Base-by-base conservation (phyloP, 2,113 vertebrate genomes). In the Falco punctatus region DNA sequence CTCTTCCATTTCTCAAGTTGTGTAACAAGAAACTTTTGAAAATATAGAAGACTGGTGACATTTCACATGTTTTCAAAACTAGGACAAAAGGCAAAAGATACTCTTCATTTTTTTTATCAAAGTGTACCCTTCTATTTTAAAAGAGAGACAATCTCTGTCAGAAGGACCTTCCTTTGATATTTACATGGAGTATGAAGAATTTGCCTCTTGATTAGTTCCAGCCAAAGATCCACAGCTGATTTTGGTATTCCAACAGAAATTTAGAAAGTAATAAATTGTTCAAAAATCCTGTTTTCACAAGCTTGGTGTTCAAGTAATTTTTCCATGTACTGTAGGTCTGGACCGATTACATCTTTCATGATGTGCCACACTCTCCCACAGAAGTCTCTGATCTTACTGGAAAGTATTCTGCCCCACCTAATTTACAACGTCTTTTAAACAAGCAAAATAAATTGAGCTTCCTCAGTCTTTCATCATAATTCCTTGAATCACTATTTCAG, bases 41-140 rank as follows among this genome's bases (percentile, higher is more conserved):
- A 83, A 79, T 6, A 6, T 3, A 70, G 13, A 65, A 3, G 4
- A 12, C 3, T 79, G 7, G 3, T 71, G 48, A 69, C 58, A 71
- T 75, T 46, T 86, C 3, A 3, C 3, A 1, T 77, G 13, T 54
- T 90, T 91, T 70, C 10, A 35, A 66, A 92, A 40, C 23, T 20
- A 55, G 5, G 18, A 26, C 18, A 58, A 73, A 80, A 74, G 19
- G 1, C 6, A 64, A 66, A 82, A 65, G 33, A 21, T 7, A 13
- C 1, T 67, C 3, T 51, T 27, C 4, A 5, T 4, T 48, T 81
- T 58, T 32, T 32, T 26, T 13, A 82, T 59, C 11, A 32, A 71
- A 62, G 0, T 13, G 30, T 62, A 22, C 1, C 0, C 0, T 46
- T 77, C 54, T 23, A 28, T 4, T 15, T 10, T 83, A 22, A 54